Base-by-base conservation (phyloP, 2,113 vertebrate genomes). In the Kobus ellipsiprymnus region DNA sequence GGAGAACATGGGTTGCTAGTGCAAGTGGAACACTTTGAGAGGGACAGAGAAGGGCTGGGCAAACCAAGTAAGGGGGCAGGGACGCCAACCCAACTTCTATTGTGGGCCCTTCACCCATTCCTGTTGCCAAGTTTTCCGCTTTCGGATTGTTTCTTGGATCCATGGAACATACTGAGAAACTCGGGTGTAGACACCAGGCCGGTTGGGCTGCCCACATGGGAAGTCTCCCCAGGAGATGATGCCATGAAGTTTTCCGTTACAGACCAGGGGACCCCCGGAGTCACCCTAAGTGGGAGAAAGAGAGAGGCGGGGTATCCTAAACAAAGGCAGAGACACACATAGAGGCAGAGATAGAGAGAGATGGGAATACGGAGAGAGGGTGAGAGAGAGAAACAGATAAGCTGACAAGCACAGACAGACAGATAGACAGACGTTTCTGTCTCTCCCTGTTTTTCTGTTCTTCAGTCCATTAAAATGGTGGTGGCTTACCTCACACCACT, bases 221-320 rank as follows among this genome's bases (percentile, higher is more conserved):
- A 98, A 99, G 23, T 99, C 99, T 21, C 99, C 99, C 50, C 99
- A 99, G 55, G 99, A 99, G 4, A 99, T 99, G 98, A 99, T 98
- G 21, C 99, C 99, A 1, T 99, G 98, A 4, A 92, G 99, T 1
- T 97, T 67, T 3, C 97, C 98, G 0, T 99, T 98, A 96, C 98
- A 98, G 48, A 99, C 91, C 89, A 99, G 92, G 17, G 99, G 99
- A 48, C 99, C 99, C 9, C 99, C 98, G 2, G 99, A 99, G 91
- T 99, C 99, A 1, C 99, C 99, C 99, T 99, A 97, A 29, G 59
- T 25, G 7, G 44, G 40, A 33, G 60, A 91, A 17, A 91, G 12
- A 90, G 59, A 93, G 36, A 91, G 8, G 77, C 21, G 44, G 19
- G 33, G 13, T n/a, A 27, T 13, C 27, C 27, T 29, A 30, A 71